Percentiles rank a stretch among this genome's conserved stretches.
Evolutionary conservation across 1,140 invertebrate species (phyloP).

Genomic region (Drosophila hydei): DNA sequence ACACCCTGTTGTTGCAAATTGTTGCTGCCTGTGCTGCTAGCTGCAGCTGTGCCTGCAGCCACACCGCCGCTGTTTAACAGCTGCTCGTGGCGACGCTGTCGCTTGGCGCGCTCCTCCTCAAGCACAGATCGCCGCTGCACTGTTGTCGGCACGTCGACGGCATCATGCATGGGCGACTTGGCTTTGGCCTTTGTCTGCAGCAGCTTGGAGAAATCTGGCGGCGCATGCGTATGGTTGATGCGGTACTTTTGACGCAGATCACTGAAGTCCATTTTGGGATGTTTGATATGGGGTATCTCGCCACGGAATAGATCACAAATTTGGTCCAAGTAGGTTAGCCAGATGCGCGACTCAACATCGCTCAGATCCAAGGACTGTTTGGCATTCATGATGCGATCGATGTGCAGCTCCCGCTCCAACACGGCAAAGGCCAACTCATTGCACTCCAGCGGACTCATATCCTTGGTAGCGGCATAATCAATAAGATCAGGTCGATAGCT

Average conservation of each 20-base stretch:
- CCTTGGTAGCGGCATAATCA: slow-evolving; percentile 88
- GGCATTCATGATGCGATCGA: slow-evolving; percentile 92
- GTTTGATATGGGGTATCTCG: slow-evolving; percentile 92
- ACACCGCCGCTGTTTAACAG: slow-evolving; percentile 48
- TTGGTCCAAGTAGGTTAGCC: slow-evolving; percentile 94
- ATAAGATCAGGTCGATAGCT: slow-evolving; percentile 95
- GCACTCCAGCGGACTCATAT: slow-evolving; percentile 87
- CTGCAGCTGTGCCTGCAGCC: slow-evolving; percentile 9
- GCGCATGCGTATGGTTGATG: slow-evolving; percentile 69
- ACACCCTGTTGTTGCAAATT: slow-evolving; percentile 54
- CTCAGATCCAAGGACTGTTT: slow-evolving; percentile 90
- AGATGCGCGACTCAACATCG: slow-evolving; percentile 89
- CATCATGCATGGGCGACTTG: slow-evolving; percentile 81
- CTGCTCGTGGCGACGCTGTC: slow-evolving; percentile 75
- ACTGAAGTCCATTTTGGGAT: slow-evolving; percentile 87
- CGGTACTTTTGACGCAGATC: slow-evolving; percentile 81
- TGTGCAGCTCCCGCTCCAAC: slow-evolving; percentile 89
- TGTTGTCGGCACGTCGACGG: slow-evolving; percentile 69
- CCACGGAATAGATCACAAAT: slow-evolving; percentile 93
- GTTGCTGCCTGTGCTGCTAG: slow-evolving; percentile 24
- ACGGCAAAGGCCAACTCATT: slow-evolving; percentile 93
- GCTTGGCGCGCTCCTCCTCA: slow-evolving; percentile 78
- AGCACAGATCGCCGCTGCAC: slow-evolving; percentile 77
- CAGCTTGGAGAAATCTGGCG: slow-evolving; percentile 80
- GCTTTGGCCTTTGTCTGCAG: slow-evolving; percentile 77